A percentile compares a stretch with the other conserved stretches of the same genome.
phyloP scores from a whole-genome alignment of 2,888 invertebrate species.

The Zaprionus obscuricornis region DNA sequence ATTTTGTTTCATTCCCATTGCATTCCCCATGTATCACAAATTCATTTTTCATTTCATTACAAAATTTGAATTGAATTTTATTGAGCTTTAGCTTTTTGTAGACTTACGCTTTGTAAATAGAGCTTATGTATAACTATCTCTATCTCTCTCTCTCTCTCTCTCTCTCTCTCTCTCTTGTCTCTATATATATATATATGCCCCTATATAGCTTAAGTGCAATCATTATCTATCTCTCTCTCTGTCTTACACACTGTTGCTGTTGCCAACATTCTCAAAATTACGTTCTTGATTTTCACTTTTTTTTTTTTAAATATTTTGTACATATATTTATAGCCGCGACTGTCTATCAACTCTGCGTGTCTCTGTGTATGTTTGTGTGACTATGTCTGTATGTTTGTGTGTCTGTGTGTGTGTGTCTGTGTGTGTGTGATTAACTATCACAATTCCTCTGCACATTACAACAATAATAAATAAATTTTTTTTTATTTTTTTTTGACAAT shows the following conservation, averaged over 20 bases:
- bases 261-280: too few relatives aligned
- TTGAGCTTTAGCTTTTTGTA: slow-evolving; percentile 41
- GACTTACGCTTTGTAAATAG: too few relatives aligned
- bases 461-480: too few relatives aligned
- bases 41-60: slow-evolving; percentile 2
- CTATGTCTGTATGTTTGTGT: slow-evolving; percentile 9
- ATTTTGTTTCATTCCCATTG: slow-evolving; percentile 32
- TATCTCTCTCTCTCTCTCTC: slow-evolving; percentile 2
- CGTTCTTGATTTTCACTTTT: slow-evolving; percentile 19
- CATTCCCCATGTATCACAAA: slow-evolving; percentile 1
- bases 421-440: slow-evolving; percentile 6
- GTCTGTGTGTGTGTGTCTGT: slow-evolving; percentile 10
- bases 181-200: slow-evolving; percentile 5
- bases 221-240: slow-evolving; percentile 5
- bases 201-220: neutral
- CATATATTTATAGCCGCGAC: neutral
- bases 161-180: slow-evolving; percentile 16
- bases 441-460: slow-evolving; percentile 18
- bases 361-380: neutral
- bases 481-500: slow-evolving; percentile 11
- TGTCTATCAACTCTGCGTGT: neutral
- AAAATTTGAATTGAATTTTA: slow-evolving; percentile 18
- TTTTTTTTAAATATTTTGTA: slow-evolving; percentile 16
- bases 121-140: neutral
- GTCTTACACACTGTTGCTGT: neutral